Evolutionary conservation across 2,888 invertebrate species (phyloP).

Genomic region (Sinohyriopsis cumingii): DNA sequence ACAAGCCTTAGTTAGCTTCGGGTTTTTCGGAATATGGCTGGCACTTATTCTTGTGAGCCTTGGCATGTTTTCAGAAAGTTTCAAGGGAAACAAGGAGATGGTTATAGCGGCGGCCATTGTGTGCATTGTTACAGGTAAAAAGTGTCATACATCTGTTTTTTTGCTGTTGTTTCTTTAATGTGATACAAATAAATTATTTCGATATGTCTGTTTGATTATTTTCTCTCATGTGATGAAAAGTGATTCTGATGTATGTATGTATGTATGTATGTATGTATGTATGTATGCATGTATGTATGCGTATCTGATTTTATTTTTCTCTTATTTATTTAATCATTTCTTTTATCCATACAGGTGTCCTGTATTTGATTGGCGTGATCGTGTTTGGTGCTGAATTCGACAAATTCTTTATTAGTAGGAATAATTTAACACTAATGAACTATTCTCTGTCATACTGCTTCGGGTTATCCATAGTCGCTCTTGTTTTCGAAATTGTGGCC

Average conservation of each 20-base stretch:
- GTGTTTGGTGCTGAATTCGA: conserved; percentile 43
- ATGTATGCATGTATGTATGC: neutral
- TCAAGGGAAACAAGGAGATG: conserved; percentile 40
- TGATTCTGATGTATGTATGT: neutral
- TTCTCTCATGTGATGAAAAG: neutral
- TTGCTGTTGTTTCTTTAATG: too few species aligned
- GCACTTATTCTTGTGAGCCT: conserved; percentile 37
- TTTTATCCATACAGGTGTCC: conserved; percentile 32
- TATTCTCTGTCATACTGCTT: conserved; percentile 41
- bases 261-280: neutral
- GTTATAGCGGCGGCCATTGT: conserved; percentile 41
- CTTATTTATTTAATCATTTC: neutral
- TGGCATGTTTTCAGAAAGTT: conserved; percentile 40
- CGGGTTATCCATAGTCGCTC: conserved; percentile 39
- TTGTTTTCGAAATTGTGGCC: conserved; percentile 35
- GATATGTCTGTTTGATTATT: neutral
- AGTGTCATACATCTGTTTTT: neutral
- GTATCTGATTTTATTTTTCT: too few species aligned
- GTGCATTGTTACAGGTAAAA: conserved; percentile 42
- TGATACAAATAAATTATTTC: neutral
- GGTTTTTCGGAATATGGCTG: conserved; percentile 46
- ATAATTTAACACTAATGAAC: conserved; percentile 9
- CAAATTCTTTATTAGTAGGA: conserved; percentile 16
- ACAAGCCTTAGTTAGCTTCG: conserved; percentile 45
- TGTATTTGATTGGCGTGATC: conserved; percentile 43